Evolutionary conservation across 2,113 vertebrate genomes (phyloP).

Genomic region (Nycticryphes semicollaris): DNA sequence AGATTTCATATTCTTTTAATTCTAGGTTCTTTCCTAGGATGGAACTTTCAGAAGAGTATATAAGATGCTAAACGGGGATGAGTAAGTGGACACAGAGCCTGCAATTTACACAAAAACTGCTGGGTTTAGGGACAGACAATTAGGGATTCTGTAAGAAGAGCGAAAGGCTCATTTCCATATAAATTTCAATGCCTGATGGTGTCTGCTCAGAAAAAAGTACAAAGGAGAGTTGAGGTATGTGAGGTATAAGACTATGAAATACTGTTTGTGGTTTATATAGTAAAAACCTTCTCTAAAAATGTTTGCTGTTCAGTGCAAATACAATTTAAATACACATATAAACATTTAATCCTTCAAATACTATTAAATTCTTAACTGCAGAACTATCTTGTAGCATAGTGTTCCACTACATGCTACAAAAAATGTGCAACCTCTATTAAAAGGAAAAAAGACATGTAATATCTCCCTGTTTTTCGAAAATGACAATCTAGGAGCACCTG

Average conservation of each 20-base stretch:
- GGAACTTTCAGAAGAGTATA: not conserved
- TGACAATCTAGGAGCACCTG: not conserved
- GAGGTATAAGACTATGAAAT: not conserved
- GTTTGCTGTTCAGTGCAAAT: not conserved
- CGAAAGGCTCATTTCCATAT: not conserved
- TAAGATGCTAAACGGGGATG: not conserved
- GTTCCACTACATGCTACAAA: not conserved
- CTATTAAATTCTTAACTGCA: not conserved
- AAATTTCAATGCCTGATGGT: not conserved
- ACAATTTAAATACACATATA: not conserved
- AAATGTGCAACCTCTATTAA: not conserved
- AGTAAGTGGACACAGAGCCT: not conserved
- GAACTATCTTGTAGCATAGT: not conserved
- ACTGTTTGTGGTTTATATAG: not conserved
- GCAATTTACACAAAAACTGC: not conserved
- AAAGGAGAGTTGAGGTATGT: not conserved
- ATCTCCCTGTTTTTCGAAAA: not conserved
- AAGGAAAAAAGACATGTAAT: not conserved
- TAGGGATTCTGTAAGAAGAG: not conserved
- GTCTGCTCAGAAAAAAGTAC: not conserved
- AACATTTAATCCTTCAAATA: not conserved
- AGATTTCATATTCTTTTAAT: not conserved
- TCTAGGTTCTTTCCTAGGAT: not conserved
- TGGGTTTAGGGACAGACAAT: not conserved
- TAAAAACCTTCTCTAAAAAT: not conserved